Percentiles rank a stretch among this genome's conserved stretches.
phyloP scores from a whole-genome alignment of 30 jellyfish, hydroid and myxozoan species.

The Phacellophora camtschatica region DNA sequence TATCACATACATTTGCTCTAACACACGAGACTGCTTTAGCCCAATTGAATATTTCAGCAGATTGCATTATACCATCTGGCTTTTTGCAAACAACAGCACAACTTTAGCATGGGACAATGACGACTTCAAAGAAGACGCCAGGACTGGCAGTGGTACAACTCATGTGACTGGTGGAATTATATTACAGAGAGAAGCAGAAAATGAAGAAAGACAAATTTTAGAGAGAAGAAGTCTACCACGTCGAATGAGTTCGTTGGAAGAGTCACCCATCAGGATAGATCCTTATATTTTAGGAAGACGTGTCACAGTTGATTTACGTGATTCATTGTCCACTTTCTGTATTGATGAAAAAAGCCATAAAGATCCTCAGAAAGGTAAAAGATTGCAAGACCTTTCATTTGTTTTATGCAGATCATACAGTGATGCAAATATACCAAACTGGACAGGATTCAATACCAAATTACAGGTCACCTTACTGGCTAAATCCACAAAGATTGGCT shows the following conservation, averaged over 20 bases:
- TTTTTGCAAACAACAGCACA: background rate
- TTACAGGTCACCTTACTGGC: background rate
- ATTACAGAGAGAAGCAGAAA: background rate
- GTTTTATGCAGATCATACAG: background rate
- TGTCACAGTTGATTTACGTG: background rate
- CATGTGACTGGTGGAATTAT: slow-evolving; percentile 65
- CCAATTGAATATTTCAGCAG: background rate
- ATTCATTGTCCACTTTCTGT: background rate
- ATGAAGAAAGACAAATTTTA: background rate
- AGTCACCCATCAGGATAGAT: background rate
- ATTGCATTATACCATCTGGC: slow-evolving; percentile 7
- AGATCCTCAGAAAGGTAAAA: background rate
- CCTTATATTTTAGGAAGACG: background rate
- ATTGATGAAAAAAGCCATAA: background rate
- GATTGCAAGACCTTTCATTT: slow-evolving; percentile 9
- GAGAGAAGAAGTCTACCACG: slow-evolving; percentile 1
- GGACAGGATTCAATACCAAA: slow-evolving; percentile 47
- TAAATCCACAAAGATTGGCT: slow-evolving; percentile 5
- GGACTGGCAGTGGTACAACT: slow-evolving; percentile 56
- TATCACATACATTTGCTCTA: slow-evolving; percentile 29
- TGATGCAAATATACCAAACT: slow-evolving; percentile 2
- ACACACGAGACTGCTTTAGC: slow-evolving; percentile 67
- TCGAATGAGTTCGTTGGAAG: background rate
- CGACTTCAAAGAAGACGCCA: slow-evolving; percentile 58
- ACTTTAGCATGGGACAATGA: slow-evolving; percentile 57